phyloP scores from a whole-genome alignment of 2,888 invertebrate species.

The Gasteruption jaculator region DNA sequence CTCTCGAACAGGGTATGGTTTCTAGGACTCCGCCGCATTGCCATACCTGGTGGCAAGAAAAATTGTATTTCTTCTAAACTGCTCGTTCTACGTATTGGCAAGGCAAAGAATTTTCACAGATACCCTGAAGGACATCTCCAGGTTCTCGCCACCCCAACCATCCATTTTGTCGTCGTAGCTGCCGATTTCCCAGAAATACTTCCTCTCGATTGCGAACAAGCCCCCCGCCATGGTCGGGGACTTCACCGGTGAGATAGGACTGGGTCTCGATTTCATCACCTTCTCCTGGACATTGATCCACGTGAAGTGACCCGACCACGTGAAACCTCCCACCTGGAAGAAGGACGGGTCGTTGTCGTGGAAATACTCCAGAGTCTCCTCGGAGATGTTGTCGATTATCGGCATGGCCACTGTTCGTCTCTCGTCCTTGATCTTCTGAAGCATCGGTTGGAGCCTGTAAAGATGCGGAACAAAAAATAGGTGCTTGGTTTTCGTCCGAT shows the following conservation, averaged over 20 bases:
- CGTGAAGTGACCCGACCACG: slow-evolving; percentile 89
- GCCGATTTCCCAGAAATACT: slow-evolving; percentile 94
- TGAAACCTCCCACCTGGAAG: slow-evolving; percentile 75
- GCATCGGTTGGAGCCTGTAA: slow-evolving; percentile 74
- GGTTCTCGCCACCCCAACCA: slow-evolving; percentile 96
- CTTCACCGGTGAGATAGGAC: slow-evolving; percentile 62
- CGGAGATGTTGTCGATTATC: slow-evolving; percentile 91
- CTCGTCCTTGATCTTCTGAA: slow-evolving; percentile 79
- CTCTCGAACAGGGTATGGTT: slow-evolving; percentile 86
- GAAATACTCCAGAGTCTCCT: slow-evolving; percentile 71
- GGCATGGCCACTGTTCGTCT: slow-evolving; percentile 82
- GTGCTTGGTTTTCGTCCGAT: too few relatives aligned
- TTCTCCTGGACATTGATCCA: slow-evolving; percentile 77
- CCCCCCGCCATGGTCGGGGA: slow-evolving; percentile 99
- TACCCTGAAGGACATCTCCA: slow-evolving; percentile 95
- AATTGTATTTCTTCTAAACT: too few relatives aligned
- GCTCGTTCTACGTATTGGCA: too few relatives aligned
- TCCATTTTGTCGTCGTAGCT: slow-evolving; percentile 96
- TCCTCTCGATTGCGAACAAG: slow-evolving; percentile 85
- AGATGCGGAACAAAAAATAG: slow-evolving; percentile 1
- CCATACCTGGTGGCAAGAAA: too few relatives aligned
- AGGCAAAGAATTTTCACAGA: too few relatives aligned
- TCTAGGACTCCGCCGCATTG: slow-evolving; percentile 84
- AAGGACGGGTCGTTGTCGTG: slow-evolving; percentile 35
- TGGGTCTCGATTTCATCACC: slow-evolving; percentile 60